phyloP scores from a whole-genome alignment of 2,888 invertebrate species.

The Lepas anatifera region DNA sequence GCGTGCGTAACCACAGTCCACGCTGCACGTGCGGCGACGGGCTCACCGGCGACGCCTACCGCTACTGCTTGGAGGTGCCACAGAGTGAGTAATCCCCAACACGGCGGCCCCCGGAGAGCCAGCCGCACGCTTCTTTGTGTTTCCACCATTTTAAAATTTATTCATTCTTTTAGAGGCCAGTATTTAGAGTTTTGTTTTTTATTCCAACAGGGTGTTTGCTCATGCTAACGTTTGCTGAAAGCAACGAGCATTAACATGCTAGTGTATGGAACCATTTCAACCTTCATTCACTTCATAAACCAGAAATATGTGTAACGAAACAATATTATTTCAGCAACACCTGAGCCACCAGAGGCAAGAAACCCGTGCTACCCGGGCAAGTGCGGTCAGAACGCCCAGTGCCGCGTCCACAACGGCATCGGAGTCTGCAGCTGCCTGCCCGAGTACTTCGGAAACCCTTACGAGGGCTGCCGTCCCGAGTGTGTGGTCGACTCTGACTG shows the following conservation, averaged over 20 bases:
- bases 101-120: too few relatives aligned
- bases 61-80: conserved; percentile 45
- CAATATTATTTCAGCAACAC: neutral
- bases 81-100: neutral
- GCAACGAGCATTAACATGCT: too few relatives aligned
- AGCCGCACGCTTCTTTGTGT: too few relatives aligned
- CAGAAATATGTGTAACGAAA: neutral
- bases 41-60: conserved; percentile 70
- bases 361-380: conserved; percentile 21
- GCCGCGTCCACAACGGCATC: conserved; percentile 59
- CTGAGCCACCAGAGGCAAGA: neutral
- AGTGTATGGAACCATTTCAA: too few relatives aligned
- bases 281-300: too few relatives aligned
- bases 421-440: conserved; percentile 60
- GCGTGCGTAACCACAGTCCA: conserved; percentile 28
- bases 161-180: too few relatives aligned
- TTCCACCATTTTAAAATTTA: too few relatives aligned
- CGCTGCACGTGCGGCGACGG: conserved; percentile 60
- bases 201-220: too few relatives aligned
- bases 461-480: conserved; percentile 63
- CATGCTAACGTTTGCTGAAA: too few relatives aligned
- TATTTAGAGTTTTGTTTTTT: too few relatives aligned
- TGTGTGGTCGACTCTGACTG: conserved; percentile 74
- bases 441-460: conserved; percentile 68
- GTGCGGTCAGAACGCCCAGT: conserved; percentile 70